Conservation (phyloP, 1,140 invertebrate species). For the Carposina sasakii region DNA sequence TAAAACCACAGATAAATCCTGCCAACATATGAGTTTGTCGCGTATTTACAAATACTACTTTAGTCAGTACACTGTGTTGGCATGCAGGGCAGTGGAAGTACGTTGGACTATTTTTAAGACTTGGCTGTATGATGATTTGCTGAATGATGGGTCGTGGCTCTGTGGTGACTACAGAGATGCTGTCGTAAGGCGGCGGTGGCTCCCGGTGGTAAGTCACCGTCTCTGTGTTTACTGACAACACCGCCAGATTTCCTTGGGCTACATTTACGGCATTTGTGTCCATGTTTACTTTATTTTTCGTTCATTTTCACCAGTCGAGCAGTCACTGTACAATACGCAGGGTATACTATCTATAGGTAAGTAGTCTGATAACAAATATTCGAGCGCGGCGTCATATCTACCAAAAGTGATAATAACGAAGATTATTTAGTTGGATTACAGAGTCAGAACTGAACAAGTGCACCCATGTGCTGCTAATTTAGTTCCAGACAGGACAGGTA, state of each 20-base stretch:
- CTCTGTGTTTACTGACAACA: conserved; percentile 24
- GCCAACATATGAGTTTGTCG: conserved; percentile 53
- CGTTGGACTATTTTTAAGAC: conserved; percentile 36
- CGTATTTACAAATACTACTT: conserved; percentile 47
- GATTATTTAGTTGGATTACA: too few relatives aligned
- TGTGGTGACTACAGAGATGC: conserved; percentile 9
- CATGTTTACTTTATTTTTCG: too few relatives aligned
- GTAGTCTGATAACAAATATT: too few relatives aligned
- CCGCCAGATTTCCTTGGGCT: conserved; percentile 13
- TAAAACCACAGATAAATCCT: conserved; percentile 56
- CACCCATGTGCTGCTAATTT: too few relatives aligned
- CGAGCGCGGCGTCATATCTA: too few relatives aligned
- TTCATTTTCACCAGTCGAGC: too few relatives aligned
- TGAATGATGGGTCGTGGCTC: conserved; percentile 32
- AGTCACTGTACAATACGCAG: too few relatives aligned
- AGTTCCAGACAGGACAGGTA: too few relatives aligned
- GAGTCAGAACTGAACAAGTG: too few relatives aligned
- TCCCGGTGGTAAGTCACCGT: conserved; percentile 20
- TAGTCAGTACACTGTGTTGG: conserved; percentile 36
- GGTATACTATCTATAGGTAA: too few relatives aligned
- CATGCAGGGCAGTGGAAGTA: conserved; percentile 41
- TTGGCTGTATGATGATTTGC: conserved; percentile 41
- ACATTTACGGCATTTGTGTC: too few relatives aligned
- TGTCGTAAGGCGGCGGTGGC: conserved; percentile 45
- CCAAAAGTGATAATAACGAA: too few relatives aligned